phyloP scores from a whole-genome alignment of 2,888 invertebrate species.

The Phorcus lineatus region DNA sequence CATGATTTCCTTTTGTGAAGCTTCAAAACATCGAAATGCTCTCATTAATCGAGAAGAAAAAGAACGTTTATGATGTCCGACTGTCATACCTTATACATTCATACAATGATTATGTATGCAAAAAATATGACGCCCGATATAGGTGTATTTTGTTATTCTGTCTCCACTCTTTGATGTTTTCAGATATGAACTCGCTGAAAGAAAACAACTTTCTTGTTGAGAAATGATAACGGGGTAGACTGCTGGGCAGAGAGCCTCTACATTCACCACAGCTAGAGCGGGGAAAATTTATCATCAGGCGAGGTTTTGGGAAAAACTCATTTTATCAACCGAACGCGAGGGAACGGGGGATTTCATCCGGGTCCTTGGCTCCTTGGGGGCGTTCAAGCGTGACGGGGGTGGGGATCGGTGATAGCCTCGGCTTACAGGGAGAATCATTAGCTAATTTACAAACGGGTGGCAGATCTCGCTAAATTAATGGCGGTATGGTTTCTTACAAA shows the following conservation, averaged over 20 bases:
- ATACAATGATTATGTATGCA: too few species aligned
- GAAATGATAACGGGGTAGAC: too few species aligned
- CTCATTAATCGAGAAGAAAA: too few species aligned
- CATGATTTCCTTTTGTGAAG: too few species aligned
- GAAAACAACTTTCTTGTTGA: too few species aligned
- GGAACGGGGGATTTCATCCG: neutral
- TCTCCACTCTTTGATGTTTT: neutral
- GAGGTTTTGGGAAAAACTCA: slow-evolving; percentile 2
- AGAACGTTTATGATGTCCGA: too few species aligned
- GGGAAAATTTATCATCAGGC: slow-evolving; percentile 19
- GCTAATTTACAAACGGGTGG: slow-evolving; percentile 19
- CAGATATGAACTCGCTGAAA: neutral
- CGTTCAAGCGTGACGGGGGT: too few species aligned
- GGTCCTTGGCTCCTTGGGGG: neutral
- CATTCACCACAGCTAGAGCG: neutral
- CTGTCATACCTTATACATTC: too few species aligned
- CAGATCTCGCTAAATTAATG: neutral
- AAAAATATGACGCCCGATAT: too few species aligned
- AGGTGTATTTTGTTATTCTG: slow-evolving; percentile 3
- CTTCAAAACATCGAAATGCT: too few species aligned
- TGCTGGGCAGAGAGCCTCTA: neutral
- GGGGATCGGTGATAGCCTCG: neutral
- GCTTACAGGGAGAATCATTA: slow-evolving; percentile 7
- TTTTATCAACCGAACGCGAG: neutral
- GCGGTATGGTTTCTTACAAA: neutral